Evolutionary conservation across 2,888 invertebrate genomes (phyloP), one percentile per base, ranked within the genome.

Genomic region (Synanthedon myopaeformis): DNA sequence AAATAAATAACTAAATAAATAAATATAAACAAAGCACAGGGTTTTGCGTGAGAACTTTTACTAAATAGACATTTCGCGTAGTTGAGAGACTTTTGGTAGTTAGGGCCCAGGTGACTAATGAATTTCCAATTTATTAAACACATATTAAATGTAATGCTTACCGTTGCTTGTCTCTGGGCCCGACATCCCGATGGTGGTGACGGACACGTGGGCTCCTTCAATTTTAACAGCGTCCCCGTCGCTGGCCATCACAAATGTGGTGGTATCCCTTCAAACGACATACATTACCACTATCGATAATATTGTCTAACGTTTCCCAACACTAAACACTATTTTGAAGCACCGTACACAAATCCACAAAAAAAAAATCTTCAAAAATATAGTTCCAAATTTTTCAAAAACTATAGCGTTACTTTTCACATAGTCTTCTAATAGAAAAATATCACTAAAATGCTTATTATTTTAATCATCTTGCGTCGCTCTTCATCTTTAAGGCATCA

Each of bases 171-270:
- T 89, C 64, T 90, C 89, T 56, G 87, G 79, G 54, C 90, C 89
- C 50, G 89, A 88, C 77, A 92, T 91, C 74, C 94, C 94, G 82
- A 94, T 94, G 63, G 93, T 93, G 62, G 94, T 94, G 70, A 94
- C 94, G 57, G 94, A 94, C 56, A 94, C 92, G 88, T 94, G 72
- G 68, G 83, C 81, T 62, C 87, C 79, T 75, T 86, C 89, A 65
- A 84, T 80, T 71, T 83, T 84, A 60, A 87, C 82, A 59, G 87
- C 69, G 59, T 88, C 87, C 52, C 82, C 80, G 60, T 87, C 88
- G 63, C 75, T 82, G 67, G 80, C 75, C 76, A 85, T 86, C 66
- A 41, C 51, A 12, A 72, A 74, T 65, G 65, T 64, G 61, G 14
- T 14, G 45, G 14, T 45, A 45, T 66, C 70, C 67, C 58, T 14